Percentiles rank a stretch among this genome's conserved stretches.
Conservation (phyloP, 1,140 invertebrate species). For the Pinna nobilis region DNA sequence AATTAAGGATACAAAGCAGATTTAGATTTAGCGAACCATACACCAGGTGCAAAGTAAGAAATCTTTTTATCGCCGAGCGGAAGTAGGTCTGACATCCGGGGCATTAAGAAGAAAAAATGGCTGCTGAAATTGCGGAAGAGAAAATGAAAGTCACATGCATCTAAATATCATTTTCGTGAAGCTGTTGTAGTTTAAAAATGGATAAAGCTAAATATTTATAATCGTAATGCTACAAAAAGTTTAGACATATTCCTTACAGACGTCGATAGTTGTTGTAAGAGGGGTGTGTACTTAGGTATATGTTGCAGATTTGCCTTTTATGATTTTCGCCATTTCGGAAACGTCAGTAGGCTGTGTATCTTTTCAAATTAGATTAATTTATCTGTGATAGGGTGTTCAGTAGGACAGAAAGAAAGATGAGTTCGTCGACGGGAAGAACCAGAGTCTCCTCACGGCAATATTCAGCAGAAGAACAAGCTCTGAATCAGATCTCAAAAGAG, state of each 20-base stretch:
- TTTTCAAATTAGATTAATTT: too few relatives aligned
- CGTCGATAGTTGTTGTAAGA: too few relatives aligned
- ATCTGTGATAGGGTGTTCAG: too few relatives aligned
- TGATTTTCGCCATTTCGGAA: constrained; percentile 1
- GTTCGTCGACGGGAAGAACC: constrained; percentile 34
- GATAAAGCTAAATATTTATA: neutral
- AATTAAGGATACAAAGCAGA: too few relatives aligned
- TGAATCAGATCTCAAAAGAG: constrained; percentile 55
- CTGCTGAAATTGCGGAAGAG: constrained; percentile 29
- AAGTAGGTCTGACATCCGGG: constrained; percentile 4
- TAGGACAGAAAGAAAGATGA: constrained; percentile 27
- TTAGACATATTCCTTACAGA: neutral
- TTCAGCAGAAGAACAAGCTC: constrained; percentile 51
- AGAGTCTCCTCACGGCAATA: constrained; percentile 42
- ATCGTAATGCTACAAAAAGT: neutral
- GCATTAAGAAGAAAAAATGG: constrained; percentile 12
- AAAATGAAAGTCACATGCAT: constrained; percentile 26
- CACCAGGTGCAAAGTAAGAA: too few relatives aligned
- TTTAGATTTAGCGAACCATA: too few relatives aligned
- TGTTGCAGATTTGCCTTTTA: too few relatives aligned
- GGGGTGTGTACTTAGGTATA: too few relatives aligned
- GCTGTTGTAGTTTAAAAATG: neutral
- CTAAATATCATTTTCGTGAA: neutral
- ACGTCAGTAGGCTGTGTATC: too few relatives aligned
- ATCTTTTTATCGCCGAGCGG: too few relatives aligned